A percentile compares a stretch with the other conserved stretches of the same genome.
Evolutionary conservation across 2,888 invertebrate genomes (phyloP).

Genomic region (Amiota mariae): DNA sequence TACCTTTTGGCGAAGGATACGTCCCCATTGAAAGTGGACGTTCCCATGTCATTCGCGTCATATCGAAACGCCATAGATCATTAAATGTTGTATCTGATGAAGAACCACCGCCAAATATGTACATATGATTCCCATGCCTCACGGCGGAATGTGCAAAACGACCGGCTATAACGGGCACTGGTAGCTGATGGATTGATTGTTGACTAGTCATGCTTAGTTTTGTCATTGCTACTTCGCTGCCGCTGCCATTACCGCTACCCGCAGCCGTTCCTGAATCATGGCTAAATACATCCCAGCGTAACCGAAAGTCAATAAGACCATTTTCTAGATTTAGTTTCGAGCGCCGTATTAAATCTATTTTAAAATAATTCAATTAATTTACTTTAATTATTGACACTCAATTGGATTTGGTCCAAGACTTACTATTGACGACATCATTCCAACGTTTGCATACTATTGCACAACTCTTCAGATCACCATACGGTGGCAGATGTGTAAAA

Average conservation of each 20-base stretch:
- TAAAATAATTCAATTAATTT: constrained; percentile 49
- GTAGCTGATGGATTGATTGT: not conserved
- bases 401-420: constrained; percentile 62
- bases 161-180: constrained; percentile 86
- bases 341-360: constrained; percentile 84
- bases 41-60: constrained; percentile 89
- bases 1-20: constrained; percentile 97
- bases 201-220: not conserved
- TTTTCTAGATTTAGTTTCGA: constrained; percentile 83
- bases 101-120: constrained; percentile 96
- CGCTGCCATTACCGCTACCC: constrained; percentile 19
- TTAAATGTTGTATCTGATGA: constrained; percentile 95
- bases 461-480: constrained; percentile 90
- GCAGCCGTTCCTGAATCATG: constrained; percentile 48
- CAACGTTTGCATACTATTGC: constrained; percentile 90
- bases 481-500: constrained; percentile 89
- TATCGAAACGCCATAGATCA: constrained; percentile 95
- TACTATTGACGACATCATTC: constrained; percentile 88
- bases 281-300: constrained; percentile 81
- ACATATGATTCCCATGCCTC: constrained; percentile 88
- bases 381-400: not conserved
- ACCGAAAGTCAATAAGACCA: constrained; percentile 83
- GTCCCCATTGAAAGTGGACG: constrained; percentile 83
- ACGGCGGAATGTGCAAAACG: constrained; percentile 94
- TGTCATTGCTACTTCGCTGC: constrained; percentile 25